Evolutionary conservation across 2,888 invertebrate genomes (phyloP).

Genomic region (Neoitamus cyanurus): DNA sequence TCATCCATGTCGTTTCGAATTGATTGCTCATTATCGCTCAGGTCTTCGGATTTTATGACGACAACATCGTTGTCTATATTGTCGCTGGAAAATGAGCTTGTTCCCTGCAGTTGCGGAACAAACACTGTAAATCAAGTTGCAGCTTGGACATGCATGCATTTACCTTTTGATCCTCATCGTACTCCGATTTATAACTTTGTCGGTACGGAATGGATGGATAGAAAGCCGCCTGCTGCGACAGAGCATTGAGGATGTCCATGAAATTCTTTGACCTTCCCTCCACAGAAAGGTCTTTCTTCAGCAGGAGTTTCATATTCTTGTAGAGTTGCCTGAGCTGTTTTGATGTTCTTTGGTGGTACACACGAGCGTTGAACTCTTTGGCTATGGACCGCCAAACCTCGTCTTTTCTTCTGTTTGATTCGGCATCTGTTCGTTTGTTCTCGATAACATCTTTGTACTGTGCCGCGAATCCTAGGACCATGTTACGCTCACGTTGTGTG

Average conservation of each 20-base stretch:
- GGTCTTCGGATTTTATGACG: conserved; percentile 65
- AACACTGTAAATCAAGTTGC: too few species aligned
- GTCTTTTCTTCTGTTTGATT: conserved; percentile 65
- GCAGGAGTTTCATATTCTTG: conserved; percentile 65
- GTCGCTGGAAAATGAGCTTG: conserved; percentile 49
- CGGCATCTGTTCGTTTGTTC: conserved; percentile 65
- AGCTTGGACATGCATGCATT: conserved; percentile 6
- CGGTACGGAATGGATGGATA: conserved; percentile 58
- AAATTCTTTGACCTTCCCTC: conserved; percentile 55
- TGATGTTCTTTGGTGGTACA: conserved; percentile 65
- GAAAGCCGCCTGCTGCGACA: conserved; percentile 62
- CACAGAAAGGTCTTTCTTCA: conserved; percentile 64
- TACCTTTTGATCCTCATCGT: conserved; percentile 63
- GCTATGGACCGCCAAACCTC: conserved; percentile 65
- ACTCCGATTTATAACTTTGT: conserved; percentile 23
- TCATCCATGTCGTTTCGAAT: conserved; percentile 58
- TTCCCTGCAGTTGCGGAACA: conserved; percentile 45
- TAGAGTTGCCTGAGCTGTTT: conserved; percentile 65
- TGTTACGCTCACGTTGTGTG: conserved; percentile 65
- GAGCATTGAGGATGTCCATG: conserved; percentile 63
- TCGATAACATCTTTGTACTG: conserved; percentile 65
- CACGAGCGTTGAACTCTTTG: conserved; percentile 64
- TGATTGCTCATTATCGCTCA: conserved; percentile 64
- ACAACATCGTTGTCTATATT: conserved; percentile 64
- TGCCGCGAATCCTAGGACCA: conserved; percentile 65